These are phyloP conservation scores for Poeciliopsis infans DNA, from an alignment of 2,797 vertebrate species.

Conservation along the genomic window DNA sequence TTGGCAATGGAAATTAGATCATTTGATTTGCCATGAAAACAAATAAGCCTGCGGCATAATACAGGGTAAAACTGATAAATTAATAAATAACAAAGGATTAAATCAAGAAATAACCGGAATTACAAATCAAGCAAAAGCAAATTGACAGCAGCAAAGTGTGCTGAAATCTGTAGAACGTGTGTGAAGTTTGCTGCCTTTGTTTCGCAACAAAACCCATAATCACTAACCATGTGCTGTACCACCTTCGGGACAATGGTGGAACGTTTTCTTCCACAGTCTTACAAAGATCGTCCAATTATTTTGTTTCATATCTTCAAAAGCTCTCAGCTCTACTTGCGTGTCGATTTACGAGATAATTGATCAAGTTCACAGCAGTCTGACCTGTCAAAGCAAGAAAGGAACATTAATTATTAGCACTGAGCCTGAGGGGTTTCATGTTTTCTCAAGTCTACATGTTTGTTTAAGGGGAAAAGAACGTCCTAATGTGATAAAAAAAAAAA, in stretches of 20 bases:
- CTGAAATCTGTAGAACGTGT: neutral
- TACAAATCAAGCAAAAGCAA: neutral
- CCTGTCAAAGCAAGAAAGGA: constrained; percentile 18
- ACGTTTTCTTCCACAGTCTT: neutral
- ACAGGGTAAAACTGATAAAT: neutral
- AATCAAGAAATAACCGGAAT: neutral
- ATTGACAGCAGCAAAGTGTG: neutral
- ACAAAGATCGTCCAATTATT: neutral
- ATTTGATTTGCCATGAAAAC: neutral
- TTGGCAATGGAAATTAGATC: too few species aligned
- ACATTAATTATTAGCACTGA: constrained; percentile 5
- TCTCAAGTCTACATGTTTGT: constrained; percentile 10
- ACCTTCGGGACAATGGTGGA: neutral
- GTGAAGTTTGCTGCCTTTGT: neutral
- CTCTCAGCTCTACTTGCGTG: neutral
- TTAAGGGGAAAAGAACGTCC: neutral
- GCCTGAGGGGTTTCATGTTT: constrained; percentile 16
- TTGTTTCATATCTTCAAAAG: neutral
- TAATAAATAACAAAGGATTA: neutral
- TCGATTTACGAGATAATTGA: neutral
- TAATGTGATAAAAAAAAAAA: neutral
- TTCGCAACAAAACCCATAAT: neutral
- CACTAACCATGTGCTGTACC: too few species aligned
- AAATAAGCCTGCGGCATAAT: neutral
- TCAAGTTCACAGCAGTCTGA: neutral